Conservation (phyloP, 2,113 vertebrate species). For the Passer domesticus region DNA sequence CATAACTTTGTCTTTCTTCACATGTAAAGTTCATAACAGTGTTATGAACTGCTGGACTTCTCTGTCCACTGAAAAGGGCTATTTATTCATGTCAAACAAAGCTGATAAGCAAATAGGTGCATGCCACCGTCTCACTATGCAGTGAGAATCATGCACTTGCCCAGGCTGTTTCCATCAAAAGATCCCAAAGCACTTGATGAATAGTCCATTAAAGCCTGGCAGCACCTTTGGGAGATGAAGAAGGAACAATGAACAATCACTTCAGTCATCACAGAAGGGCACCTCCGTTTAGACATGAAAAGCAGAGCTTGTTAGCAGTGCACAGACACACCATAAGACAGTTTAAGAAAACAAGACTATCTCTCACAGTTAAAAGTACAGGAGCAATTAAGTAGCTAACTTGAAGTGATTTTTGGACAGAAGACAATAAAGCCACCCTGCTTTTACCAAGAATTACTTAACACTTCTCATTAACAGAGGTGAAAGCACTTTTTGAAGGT, state of each 20-base stretch:
- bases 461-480: neutral
- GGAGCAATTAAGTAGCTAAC: constrained; percentile 9
- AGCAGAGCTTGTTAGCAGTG: constrained; percentile 33
- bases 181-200: constrained; percentile 48
- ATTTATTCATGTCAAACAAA: neutral
- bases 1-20: neutral
- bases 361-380: neutral
- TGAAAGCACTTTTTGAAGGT: neutral
- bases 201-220: constrained; percentile 34
- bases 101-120: neutral
- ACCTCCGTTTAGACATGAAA: constrained; percentile 39
- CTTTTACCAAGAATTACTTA: neutral
- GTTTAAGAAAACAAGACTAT: constrained; percentile 9
- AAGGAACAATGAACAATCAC: constrained; percentile 44
- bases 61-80: neutral
- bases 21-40: neutral
- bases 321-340: constrained; percentile 27
- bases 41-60: neutral
- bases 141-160: neutral
- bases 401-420: constrained; percentile 1
- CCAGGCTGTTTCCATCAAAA: constrained; percentile 9
- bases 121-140: neutral
- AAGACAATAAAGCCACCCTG: neutral
- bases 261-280: constrained; percentile 56
- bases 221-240: constrained; percentile 36